Conservation (phyloP, 2,888 invertebrate species). For the Blastobasis lacticolella region DNA sequence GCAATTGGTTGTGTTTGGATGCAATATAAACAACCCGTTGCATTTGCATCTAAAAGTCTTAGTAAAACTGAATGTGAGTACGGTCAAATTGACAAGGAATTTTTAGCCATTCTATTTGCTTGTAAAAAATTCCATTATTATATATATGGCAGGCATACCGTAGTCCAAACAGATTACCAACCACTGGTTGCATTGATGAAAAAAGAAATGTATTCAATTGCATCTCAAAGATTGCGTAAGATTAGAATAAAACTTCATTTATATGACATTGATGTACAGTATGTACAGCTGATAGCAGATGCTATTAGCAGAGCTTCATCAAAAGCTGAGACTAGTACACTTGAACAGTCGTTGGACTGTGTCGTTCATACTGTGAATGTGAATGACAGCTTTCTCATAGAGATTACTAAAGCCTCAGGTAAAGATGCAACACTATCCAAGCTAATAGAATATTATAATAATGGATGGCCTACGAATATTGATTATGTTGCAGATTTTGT, state of each 20-base stretch:
- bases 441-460: background rate
- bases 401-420: too few relatives aligned
- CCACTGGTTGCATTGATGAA: conserved; percentile 3
- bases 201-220: conserved; percentile 5
- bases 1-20: conserved; percentile 7
- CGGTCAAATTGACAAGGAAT: conserved; percentile 6
- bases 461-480: conserved; percentile 3
- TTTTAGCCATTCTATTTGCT: background rate
- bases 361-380: too few relatives aligned
- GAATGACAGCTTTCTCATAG: too few relatives aligned
- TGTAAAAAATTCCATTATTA: conserved; percentile 6
- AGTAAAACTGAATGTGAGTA: background rate
- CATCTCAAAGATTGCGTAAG: conserved; percentile 4
- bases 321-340: background rate
- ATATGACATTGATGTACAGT: too few relatives aligned
- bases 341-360: too few relatives aligned
- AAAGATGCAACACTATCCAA: too few relatives aligned
- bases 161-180: background rate
- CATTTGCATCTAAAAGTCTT: conserved; percentile 3
- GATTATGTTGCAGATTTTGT: background rate
- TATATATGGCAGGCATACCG: conserved; percentile 1
- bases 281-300: background rate
- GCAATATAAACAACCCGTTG: conserved; percentile 2
- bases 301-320: background rate
- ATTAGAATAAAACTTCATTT: conserved; percentile 5